Evolutionary conservation across 2,888 invertebrate genomes (phyloP).

Genomic region (Mycalesis mineus): DNA sequence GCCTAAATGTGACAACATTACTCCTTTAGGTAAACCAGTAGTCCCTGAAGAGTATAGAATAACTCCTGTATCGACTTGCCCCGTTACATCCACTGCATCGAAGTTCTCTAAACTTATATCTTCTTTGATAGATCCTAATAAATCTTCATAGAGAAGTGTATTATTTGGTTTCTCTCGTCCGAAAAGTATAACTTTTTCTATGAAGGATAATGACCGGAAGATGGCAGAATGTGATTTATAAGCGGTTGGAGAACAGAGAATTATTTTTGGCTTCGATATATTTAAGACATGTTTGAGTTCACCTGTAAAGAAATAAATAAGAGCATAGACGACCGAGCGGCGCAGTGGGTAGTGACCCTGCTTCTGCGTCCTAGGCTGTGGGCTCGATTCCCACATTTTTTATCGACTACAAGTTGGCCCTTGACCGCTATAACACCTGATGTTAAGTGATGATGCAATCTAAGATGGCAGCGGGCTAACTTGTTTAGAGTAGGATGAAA

Average conservation of each 20-base stretch:
- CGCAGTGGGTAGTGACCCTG: no score
- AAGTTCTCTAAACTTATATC: constrained; percentile 28
- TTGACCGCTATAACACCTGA: neutral
- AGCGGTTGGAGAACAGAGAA: constrained; percentile 48
- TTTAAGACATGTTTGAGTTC: constrained; percentile 50
- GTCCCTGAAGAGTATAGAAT: constrained; percentile 39
- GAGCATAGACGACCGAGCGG: no score
- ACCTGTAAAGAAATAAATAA: constrained; percentile 36
- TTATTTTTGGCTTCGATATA: constrained; percentile 53
- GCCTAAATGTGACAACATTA: constrained; percentile 36
- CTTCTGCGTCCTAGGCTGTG: no score
- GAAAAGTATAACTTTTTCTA: constrained; percentile 48
- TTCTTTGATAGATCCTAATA: constrained; percentile 32
- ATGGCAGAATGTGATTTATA: constrained; percentile 41
- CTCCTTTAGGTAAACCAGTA: constrained; percentile 38
- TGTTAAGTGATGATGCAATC: neutral
- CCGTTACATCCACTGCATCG: constrained; percentile 27
- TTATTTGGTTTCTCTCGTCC: constrained; percentile 37
- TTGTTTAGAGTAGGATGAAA: neutral
- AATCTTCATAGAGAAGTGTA: constrained; percentile 40
- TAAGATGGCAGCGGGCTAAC: neutral
- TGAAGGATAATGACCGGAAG: constrained; percentile 33
- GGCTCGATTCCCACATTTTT: no score
- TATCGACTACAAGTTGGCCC: no score
- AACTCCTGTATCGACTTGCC: constrained; percentile 31